Percentiles rank a stretch among this genome's conserved stretches.
Evolutionary conservation across 2,888 invertebrate genomes (phyloP).

Genomic region (Chrysotoxum bicinctum): DNA sequence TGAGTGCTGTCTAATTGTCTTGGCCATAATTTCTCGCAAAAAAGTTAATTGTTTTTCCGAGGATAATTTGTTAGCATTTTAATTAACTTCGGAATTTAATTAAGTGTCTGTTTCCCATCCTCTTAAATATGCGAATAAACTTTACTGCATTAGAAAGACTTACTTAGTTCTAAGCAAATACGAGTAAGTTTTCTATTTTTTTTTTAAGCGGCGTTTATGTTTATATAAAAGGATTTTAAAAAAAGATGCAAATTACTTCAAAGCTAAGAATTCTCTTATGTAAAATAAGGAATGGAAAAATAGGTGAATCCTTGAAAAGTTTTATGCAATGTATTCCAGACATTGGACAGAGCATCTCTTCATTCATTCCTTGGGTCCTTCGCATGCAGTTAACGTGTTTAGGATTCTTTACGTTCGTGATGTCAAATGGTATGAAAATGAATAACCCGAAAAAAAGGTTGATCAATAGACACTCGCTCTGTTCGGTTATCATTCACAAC

Average conservation of each 20-base stretch:
- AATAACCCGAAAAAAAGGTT: too few species aligned
- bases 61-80: slow-evolving; percentile 45
- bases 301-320: too few species aligned
- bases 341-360: too few species aligned
- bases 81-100: slow-evolving; percentile 62
- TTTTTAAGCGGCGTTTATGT: neutral
- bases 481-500: too few species aligned
- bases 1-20: slow-evolving; percentile 22
- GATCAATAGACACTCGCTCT: too few species aligned
- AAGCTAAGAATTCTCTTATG: too few species aligned
- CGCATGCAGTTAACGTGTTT: too few species aligned
- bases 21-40: neutral
- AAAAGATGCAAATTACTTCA: neutral
- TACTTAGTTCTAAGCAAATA: neutral
- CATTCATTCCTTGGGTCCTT: too few species aligned
- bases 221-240: neutral
- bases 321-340: too few species aligned
- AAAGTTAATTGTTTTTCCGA: slow-evolving; percentile 48
- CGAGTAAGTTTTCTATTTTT: neutral
- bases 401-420: too few species aligned
- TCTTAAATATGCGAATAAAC: neutral
- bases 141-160: neutral
- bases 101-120: slow-evolving; percentile 34
- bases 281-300: too few species aligned
- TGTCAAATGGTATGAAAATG: too few species aligned